Evolutionary conservation across 1,140 invertebrate genomes (phyloP).

Genomic region (Microplitis mediator): DNA sequence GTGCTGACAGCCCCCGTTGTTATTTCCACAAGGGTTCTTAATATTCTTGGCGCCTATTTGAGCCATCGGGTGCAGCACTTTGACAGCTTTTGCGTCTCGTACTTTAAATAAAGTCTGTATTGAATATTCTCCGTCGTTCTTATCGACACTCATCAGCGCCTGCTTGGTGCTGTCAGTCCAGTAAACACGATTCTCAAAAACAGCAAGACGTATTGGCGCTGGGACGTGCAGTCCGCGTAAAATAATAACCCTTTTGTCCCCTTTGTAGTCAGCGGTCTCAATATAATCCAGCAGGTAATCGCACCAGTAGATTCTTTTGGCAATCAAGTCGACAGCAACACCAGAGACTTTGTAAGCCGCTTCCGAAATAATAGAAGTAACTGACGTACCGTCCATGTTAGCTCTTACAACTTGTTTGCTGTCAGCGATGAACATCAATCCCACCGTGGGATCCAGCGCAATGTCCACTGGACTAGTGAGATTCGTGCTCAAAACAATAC

Average conservation of each 20-base stretch:
- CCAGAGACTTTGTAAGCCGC: slow-evolving; percentile 90
- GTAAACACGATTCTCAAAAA: slow-evolving; percentile 91
- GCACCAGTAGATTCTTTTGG: slow-evolving; percentile 92
- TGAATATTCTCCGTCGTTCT: slow-evolving; percentile 78
- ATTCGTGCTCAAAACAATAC: slow-evolving; percentile 90
- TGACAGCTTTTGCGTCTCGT: slow-evolving; percentile 84
- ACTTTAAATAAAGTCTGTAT: slow-evolving; percentile 83
- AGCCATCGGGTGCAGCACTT: slow-evolving; percentile 77
- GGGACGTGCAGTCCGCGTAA: slow-evolving; percentile 85
- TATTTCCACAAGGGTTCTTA: slow-evolving; percentile 87
- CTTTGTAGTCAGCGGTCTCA: slow-evolving; percentile 95
- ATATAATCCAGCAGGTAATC: slow-evolving; percentile 96
- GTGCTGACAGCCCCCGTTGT: slow-evolving; percentile 92
- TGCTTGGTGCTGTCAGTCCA: slow-evolving; percentile 97
- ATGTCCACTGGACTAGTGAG: slow-evolving; percentile 89
- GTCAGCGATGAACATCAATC: slow-evolving; percentile 94
- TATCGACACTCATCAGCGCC: slow-evolving; percentile 89
- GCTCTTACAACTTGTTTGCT: slow-evolving; percentile 86
- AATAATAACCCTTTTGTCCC: slow-evolving; percentile 78
- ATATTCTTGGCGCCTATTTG: slow-evolving; percentile 68
- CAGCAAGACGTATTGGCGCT: slow-evolving; percentile 79
- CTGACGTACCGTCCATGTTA: slow-evolving; percentile 89
- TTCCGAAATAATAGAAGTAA: slow-evolving; percentile 83
- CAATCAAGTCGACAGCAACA: slow-evolving; percentile 84
- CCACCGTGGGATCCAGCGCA: slow-evolving; percentile 87